A percentile compares a stretch with the other conserved stretches of the same genome.
phyloP scores from a whole-genome alignment of 2,888 invertebrate species.

The Ochlodes sylvanus region DNA sequence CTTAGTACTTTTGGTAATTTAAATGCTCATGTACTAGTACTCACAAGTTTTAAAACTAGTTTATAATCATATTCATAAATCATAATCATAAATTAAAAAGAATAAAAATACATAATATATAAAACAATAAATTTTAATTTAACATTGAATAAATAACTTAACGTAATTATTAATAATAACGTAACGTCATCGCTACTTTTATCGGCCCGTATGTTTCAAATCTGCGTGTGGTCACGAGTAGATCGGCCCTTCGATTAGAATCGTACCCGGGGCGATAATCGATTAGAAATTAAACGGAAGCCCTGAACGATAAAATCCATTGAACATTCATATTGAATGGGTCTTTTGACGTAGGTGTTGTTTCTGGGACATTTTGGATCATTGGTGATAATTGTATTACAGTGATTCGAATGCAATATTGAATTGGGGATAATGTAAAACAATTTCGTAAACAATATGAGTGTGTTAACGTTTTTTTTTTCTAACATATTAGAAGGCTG shows the following conservation, averaged over 20 bases:
- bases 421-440: not conserved
- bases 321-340: conserved; percentile 47
- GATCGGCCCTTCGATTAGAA: conserved; percentile 59
- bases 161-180: no score
- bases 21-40: no score
- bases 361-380: conserved; percentile 33
- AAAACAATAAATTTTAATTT: not conserved
- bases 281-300: conserved; percentile 55
- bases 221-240: conserved; percentile 62
- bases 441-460: no score
- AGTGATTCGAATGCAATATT: not conserved
- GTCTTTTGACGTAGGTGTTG: conserved; percentile 25
- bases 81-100: no score
- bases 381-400: not conserved
- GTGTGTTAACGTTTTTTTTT: no score
- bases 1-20: no score
- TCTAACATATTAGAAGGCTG: no score
- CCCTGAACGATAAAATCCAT: conserved; percentile 54
- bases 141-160: not conserved
- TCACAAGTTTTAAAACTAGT: no score
- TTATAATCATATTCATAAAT: no score
- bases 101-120: no score
- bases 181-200: conserved; percentile 1
- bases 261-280: conserved; percentile 54
- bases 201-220: conserved; percentile 15